Percentiles rank a stretch among this genome's conserved stretches.
Conservation (phyloP, 2,888 invertebrate species). For the Dryobotodes eremita region DNA sequence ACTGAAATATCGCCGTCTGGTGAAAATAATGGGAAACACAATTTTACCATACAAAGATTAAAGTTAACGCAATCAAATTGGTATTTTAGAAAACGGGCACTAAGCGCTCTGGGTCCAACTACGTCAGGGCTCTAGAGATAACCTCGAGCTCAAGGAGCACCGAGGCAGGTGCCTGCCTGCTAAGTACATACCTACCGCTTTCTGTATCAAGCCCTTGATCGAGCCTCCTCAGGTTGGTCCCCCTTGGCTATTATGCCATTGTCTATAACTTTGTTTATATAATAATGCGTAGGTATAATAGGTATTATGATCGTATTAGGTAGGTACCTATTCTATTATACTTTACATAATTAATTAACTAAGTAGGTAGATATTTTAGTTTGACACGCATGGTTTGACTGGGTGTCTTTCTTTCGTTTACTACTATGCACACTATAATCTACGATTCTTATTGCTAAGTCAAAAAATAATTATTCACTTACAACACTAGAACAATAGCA, state of each 20-base stretch:
- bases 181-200: neutral
- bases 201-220: neutral
- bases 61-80: neutral
- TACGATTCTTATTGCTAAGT: neutral
- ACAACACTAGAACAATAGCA: constrained; percentile 19
- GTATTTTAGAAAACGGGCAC: neutral
- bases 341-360: neutral
- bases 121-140: neutral
- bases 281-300: neutral
- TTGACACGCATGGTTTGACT: no score
- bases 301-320: neutral
- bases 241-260: neutral
- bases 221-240: neutral
- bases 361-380: neutral
- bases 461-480: constrained; percentile 15
- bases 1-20: no score
- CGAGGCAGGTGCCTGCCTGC: neutral
- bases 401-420: neutral
- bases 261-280: neutral
- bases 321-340: neutral
- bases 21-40: no score
- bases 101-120: neutral
- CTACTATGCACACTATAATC: neutral
- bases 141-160: neutral
- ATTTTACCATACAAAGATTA: neutral